These are phyloP conservation scores for Morus bassanus DNA, from an alignment of 2,797 vertebrate species.

Conservation along the genomic window DNA sequence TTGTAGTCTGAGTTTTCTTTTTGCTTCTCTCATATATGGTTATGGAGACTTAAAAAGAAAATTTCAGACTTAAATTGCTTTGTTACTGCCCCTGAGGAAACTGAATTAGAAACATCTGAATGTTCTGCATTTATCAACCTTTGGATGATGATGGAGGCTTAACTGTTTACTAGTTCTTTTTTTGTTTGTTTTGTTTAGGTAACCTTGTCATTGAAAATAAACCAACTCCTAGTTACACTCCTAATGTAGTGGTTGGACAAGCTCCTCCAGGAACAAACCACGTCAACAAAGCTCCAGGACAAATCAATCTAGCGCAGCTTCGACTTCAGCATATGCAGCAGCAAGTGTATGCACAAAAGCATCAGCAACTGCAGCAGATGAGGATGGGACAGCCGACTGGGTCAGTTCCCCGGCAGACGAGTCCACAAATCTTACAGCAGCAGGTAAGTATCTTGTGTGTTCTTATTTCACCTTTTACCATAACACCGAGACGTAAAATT, in stretches of 20 bases:
- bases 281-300: slow-evolving; percentile 86
- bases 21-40: not conserved
- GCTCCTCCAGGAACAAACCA: slow-evolving; percentile 88
- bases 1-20: not conserved
- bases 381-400: slow-evolving; percentile 79
- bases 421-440: slow-evolving; percentile 89
- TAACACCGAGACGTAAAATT: not conserved
- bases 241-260: slow-evolving; percentile 87
- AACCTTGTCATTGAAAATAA: slow-evolving; percentile 97
- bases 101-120: not conserved
- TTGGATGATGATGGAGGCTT: not conserved
- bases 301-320: slow-evolving; percentile 97
- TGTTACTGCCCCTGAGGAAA: not conserved
- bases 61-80: not conserved
- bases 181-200: slow-evolving; percentile 75
- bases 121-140: not conserved
- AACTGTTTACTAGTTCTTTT: not conserved
- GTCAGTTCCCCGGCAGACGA: slow-evolving; percentile 79
- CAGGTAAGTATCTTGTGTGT: slow-evolving; percentile 77
- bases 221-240: slow-evolving; percentile 84
- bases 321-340: slow-evolving; percentile 97
- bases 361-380: slow-evolving; percentile 87
- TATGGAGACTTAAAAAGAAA: not conserved
- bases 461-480: not conserved
- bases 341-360: slow-evolving; percentile 89